Percentiles rank a stretch among this genome's conserved stretches.
Evolutionary conservation across 2,888 invertebrate genomes (phyloP).

Genomic region (Eledone cirrhosa): DNA sequence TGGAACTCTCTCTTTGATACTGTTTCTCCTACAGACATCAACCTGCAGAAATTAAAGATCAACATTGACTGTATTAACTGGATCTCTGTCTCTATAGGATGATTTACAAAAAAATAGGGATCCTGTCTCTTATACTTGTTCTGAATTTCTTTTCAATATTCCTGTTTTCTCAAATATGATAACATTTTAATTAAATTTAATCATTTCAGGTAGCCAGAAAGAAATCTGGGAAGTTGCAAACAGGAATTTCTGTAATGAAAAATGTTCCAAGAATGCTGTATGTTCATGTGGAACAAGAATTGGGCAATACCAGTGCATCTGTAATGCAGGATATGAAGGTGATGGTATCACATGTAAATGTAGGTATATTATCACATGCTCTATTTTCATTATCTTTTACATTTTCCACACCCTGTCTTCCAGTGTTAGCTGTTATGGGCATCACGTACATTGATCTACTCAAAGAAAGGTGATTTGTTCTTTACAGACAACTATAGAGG

Average conservation of each 20-base stretch:
- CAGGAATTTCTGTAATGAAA: slow-evolving; percentile 26
- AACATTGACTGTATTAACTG: too few species aligned
- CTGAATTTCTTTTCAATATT: too few species aligned
- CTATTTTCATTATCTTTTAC: neutral
- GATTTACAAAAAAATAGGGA: too few species aligned
- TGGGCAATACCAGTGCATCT: slow-evolving; percentile 45
- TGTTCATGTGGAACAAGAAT: slow-evolving; percentile 46
- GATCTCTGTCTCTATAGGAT: too few species aligned
- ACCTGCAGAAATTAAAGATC: too few species aligned
- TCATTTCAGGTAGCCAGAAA: slow-evolving; percentile 39
- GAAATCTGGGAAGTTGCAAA: slow-evolving; percentile 41
- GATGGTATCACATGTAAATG: slow-evolving; percentile 37
- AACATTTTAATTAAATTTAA: neutral
- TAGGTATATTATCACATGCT: slow-evolving; percentile 27
- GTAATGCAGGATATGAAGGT: slow-evolving; percentile 41
- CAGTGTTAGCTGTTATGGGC: neutral
- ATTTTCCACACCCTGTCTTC: neutral
- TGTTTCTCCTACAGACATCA: too few species aligned
- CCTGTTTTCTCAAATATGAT: too few species aligned
- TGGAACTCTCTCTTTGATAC: too few species aligned
- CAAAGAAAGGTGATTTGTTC: too few species aligned
- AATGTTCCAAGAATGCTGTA: slow-evolving; percentile 33
- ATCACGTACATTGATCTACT: too few species aligned
- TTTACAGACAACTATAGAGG: too few species aligned
- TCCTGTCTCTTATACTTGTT: too few species aligned